These are phyloP conservation scores for Lithophane semibrunnea DNA, from an alignment of 2,888 invertebrate species.

Conservation along the genomic window DNA sequence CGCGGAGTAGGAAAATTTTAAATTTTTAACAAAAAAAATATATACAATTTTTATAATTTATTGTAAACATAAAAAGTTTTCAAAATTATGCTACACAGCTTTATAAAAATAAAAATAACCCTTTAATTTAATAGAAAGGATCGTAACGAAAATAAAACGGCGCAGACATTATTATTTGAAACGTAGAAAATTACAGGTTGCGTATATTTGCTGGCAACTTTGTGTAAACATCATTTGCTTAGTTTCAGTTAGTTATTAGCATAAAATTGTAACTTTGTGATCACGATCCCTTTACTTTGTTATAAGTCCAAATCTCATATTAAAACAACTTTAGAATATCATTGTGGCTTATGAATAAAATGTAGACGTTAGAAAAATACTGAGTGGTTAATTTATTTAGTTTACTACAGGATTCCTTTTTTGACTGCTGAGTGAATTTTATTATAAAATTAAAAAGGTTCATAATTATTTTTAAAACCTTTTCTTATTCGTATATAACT, in stretches of 20 bases:
- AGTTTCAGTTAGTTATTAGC: constrained; percentile 62
- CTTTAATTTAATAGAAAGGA: constrained; percentile 14
- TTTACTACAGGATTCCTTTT: background rate
- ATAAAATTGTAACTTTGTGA: constrained; percentile 63
- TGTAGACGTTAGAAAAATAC: constrained; percentile 30
- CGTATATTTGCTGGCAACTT: constrained; percentile 47
- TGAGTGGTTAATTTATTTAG: constrained; percentile 9
- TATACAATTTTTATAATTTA: too few species aligned
- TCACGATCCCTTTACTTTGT: constrained; percentile 55
- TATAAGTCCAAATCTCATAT: constrained; percentile 38
- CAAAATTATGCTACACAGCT: background rate
- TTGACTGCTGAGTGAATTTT: background rate
- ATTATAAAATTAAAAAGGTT: background rate
- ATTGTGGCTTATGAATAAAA: constrained; percentile 58
- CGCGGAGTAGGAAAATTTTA: background rate
- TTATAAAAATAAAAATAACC: constrained; percentile 5
- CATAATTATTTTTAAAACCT: background rate
- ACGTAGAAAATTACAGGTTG: constrained; percentile 50
- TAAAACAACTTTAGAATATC: constrained; percentile 54
- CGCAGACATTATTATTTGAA: constrained; percentile 30
- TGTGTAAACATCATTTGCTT: constrained; percentile 62
- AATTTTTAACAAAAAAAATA: background rate
- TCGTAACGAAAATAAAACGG: constrained; percentile 26
- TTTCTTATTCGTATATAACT: background rate
- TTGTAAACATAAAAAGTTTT: background rate